A percentile compares a stretch with the other conserved stretches of the same genome.
Conservation (phyloP, 2,113 vertebrate genomes). For the Numida meleagris region DNA sequence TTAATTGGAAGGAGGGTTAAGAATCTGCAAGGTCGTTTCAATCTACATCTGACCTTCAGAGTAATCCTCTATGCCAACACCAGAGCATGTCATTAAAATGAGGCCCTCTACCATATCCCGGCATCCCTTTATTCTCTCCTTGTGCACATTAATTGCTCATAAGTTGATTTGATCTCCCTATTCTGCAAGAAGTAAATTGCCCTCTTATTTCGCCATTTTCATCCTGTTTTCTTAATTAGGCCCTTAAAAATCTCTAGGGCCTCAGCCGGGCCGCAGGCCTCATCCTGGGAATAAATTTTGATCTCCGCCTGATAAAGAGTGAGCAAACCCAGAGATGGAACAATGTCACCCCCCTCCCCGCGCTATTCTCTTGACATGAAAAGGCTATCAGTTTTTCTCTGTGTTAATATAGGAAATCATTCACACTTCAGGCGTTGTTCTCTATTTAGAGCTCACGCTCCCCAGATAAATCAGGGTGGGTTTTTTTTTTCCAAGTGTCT, state of each 20-base stretch:
- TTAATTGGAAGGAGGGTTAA: conserved; percentile 77
- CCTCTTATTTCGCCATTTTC: conserved; percentile 84
- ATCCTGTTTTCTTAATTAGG: conserved; percentile 83
- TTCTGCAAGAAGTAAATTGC: conserved; percentile 82
- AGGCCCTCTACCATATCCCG: conserved; percentile 71
- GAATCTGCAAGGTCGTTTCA: conserved; percentile 81
- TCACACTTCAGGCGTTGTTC: conserved; percentile 80
- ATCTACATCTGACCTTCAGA: conserved; percentile 81
- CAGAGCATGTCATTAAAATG: conserved; percentile 75
- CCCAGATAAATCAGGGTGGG: conserved; percentile 71
- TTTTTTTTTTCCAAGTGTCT: not conserved
- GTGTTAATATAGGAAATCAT: conserved; percentile 88
- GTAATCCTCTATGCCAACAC: conserved; percentile 78
- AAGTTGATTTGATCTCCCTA: conserved; percentile 83
- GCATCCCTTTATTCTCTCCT: conserved; percentile 74
- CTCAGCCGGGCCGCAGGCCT: conserved; percentile 70
- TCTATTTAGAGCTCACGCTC: conserved; percentile 74
- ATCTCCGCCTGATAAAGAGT: conserved; percentile 77
- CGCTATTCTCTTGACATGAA: conserved; percentile 80
- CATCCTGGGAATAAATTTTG: conserved; percentile 77
- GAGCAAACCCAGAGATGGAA: conserved; percentile 70
- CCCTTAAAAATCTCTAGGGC: conserved; percentile 74
- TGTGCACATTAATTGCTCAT: conserved; percentile 80
- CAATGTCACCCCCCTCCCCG: conserved; percentile 56
- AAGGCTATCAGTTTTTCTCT: conserved; percentile 82